These are phyloP conservation scores for Chironex yamaguchii DNA, from an alignment of 30 jellyfish, hydroid and myxozoan genomes.

Conservation along the genomic window DNA sequence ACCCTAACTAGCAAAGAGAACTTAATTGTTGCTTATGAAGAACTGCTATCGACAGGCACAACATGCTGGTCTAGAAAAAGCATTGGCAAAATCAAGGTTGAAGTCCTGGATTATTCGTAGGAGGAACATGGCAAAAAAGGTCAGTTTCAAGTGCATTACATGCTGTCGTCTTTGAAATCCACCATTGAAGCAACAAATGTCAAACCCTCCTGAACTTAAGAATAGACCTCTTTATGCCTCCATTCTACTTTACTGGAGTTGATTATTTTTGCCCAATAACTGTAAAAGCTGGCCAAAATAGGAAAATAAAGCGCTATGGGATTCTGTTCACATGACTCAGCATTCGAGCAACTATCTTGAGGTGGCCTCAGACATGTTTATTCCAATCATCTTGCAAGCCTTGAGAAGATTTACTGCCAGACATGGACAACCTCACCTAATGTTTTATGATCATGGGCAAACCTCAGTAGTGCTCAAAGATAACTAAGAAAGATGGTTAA, in stretches of 20 bases:
- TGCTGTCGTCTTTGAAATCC: slow-evolving; percentile 32
- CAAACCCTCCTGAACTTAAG: slow-evolving; percentile 48
- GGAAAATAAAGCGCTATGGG: slow-evolving; percentile 39
- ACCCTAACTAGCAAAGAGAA: no score
- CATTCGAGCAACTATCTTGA: slow-evolving; percentile 60
- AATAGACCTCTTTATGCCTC: slow-evolving; percentile 27
- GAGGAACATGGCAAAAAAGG: slow-evolving; percentile 22
- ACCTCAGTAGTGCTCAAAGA: slow-evolving; percentile 57
- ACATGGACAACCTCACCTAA: slow-evolving; percentile 32
- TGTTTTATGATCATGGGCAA: slow-evolving; percentile 39
- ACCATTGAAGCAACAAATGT: slow-evolving; percentile 51
- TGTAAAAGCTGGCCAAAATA: slow-evolving; percentile 7
- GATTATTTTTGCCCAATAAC: slow-evolving; percentile 69
- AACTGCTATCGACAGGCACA: not conserved
- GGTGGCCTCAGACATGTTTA: not conserved
- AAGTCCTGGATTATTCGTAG: slow-evolving; percentile 58
- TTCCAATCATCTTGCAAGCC: slow-evolving; percentile 29
- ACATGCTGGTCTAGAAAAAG: not conserved
- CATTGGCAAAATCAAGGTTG: not conserved
- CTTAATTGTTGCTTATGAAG: not conserved
- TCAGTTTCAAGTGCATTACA: slow-evolving; percentile 3
- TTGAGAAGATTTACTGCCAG: slow-evolving; percentile 60
- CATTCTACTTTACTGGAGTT: slow-evolving; percentile 63
- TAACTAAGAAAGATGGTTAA: slow-evolving; percentile 31
- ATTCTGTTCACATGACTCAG: slow-evolving; percentile 49